Base-by-base conservation (phyloP, 2,888 invertebrate genomes). In the Drosophila melanosoma region DNA sequence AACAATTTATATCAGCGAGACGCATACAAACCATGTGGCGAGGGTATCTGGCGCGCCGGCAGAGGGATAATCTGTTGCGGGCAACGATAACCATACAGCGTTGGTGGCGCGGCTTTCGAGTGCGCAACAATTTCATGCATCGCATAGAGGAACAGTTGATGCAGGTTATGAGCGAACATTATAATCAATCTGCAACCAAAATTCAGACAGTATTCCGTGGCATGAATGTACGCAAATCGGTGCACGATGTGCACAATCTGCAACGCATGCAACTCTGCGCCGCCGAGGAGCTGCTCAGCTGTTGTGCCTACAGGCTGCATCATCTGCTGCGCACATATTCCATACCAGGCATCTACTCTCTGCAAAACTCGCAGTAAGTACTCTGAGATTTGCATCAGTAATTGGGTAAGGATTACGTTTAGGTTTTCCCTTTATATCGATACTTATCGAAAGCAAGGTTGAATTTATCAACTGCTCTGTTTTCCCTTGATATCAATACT, bases 191-290 rank as follows among this genome's bases (percentile, higher is more conserved):
- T 2, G 92, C 93, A 0, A 83, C 62, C 12, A 80, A 63, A 6
- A 92, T 93, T 38, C 93, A 93, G 68, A 76, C 91, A 1, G 3
- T 71, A 0, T 92, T 76, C 69, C 91, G 93, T 0, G 93, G 93
- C 40, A 92, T 82, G 76, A 71, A 59, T 58, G 78, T 78, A 0
- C 84, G 93, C 3, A 74, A 89, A 45, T 61, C 87, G n/a, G 68
- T 89, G n/a, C 92, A 92, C 66, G 89, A 93, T 67, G 86, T 89
- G 58, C 36, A 68, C 10, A 82, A 81, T 20, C 56, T 92, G 63
- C 70, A 62, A 3, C 70, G 69, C 26, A 54, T 81, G n/a, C 92
- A 92, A 61, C 4, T 68, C 8, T 26, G 67, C 12, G 89, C 91
- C 4, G 91, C 91, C 3, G 86, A 90, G 54, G 92, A 93, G 26